Evolutionary conservation across 2,888 invertebrate genomes (phyloP).

Genomic region (Troglohyphantes excavatus): DNA sequence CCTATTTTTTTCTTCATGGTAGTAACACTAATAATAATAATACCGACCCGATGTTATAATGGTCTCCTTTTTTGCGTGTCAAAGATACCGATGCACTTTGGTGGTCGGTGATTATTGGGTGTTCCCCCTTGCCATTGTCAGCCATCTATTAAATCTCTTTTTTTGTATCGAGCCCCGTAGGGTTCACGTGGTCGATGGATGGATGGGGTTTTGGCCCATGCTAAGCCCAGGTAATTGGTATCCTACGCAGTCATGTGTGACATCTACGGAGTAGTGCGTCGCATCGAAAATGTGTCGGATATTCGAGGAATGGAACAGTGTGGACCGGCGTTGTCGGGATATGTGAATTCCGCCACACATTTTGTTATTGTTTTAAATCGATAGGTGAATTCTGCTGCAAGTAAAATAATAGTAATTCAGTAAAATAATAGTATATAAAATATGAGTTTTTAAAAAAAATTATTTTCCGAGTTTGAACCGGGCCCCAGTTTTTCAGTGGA

Average conservation of each 20-base stretch:
- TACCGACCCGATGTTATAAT: neutral
- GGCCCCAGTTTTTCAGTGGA: too few species aligned
- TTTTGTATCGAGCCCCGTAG: neutral
- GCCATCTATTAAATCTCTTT: neutral
- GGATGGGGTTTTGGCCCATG: neutral
- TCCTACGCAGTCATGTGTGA: neutral
- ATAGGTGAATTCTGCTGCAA: too few species aligned
- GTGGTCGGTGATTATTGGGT: neutral
- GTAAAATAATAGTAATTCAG: too few species aligned
- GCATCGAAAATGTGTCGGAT: too few species aligned
- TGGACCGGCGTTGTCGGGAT: too few species aligned
- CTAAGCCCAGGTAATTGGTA: neutral
- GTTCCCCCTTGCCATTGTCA: neutral
- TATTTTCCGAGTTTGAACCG: too few species aligned
- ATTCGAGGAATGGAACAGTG: too few species aligned
- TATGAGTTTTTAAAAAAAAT: too few species aligned
- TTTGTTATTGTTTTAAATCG: too few species aligned
- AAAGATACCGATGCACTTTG: conserved; percentile 1
- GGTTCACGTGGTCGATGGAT: neutral
- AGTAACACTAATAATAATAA: neutral
- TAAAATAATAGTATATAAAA: too few species aligned
- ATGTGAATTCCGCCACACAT: too few species aligned
- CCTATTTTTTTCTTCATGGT: conserved; percentile 3
- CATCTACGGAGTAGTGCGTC: too few species aligned
- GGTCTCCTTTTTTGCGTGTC: conserved; percentile 2